phyloP scores from a whole-genome alignment of 2,888 invertebrate species.

The Phyllotreta striolata region DNA sequence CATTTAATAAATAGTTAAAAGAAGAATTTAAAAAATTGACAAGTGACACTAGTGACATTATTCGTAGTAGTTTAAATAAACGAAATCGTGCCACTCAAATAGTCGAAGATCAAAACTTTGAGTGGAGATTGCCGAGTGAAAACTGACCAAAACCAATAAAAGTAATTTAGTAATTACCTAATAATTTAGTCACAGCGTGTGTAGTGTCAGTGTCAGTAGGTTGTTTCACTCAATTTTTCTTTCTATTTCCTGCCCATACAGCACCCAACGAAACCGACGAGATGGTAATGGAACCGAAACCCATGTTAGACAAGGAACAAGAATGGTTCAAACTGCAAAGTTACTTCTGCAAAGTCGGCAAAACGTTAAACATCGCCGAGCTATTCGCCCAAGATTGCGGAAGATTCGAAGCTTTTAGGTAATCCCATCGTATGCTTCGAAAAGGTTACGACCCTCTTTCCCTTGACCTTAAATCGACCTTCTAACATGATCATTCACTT shows the following conservation, averaged over 20 bases:
- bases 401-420: slow-evolving; percentile 93
- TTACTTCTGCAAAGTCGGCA: slow-evolving; percentile 75
- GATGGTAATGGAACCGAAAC: slow-evolving; percentile 63
- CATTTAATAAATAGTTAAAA: no score
- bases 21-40: no score
- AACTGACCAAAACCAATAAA: no score
- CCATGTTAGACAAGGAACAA: slow-evolving; percentile 69
- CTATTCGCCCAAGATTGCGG: slow-evolving; percentile 82
- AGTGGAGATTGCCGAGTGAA: no score
- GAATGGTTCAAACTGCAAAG: slow-evolving; percentile 79
- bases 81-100: no score
- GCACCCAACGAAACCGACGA: neutral
- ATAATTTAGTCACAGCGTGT: no score
- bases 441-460: slow-evolving; percentile 22
- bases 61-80: no score
- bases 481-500: slow-evolving; percentile 20
- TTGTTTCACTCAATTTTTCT: neutral
- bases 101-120: no score
- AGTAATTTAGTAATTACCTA: no score
- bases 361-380: slow-evolving; percentile 80
- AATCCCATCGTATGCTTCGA: slow-evolving; percentile 38
- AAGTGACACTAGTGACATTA: no score
- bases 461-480: slow-evolving; percentile 46
- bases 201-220: no score
- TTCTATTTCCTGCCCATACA: neutral